Base-by-base conservation (phyloP, 2,888 invertebrate genomes). In the Bombylius major region DNA sequence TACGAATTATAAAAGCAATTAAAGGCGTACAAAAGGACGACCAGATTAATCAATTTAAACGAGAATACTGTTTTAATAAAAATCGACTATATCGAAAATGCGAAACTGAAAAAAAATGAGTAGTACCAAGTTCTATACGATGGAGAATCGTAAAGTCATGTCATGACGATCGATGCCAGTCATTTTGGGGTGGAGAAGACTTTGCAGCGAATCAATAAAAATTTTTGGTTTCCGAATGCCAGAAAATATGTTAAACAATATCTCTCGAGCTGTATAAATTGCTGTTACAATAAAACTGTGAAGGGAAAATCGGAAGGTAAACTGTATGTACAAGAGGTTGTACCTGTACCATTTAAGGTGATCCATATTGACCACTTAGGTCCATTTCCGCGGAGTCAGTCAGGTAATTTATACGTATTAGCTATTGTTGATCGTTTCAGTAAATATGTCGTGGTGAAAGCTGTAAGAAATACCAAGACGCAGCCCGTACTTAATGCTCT, bases 281-380 rank as follows among this genome's bases (percentile, higher is more conserved):
- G 60, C 47, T 44, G 46, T 14, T 58, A 54, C 46, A 54, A 56
- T 31, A 55, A 57, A 53, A n/a, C 44, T n/a, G 12, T 47, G 5
- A 47, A 39, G 1, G 56, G 58, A 9, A 57, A 51, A 42, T 8
- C 44, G 3, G 56, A 45, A 36, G 56, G 55, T n/a, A 23, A 56
- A 42, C 31, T 62, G 12, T 55, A 63, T 52, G 14, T 49, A 32
- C 62, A n/a, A n/a, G n/a, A n/a, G n/a, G n/a, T n/a, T n/a, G n/a
- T n/a, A n/a, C n/a, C n/a, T n/a, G n/a, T n/a, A n/a, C n/a, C 63
- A 50, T 51, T 58, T 51, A 32, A 23, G 47, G 53, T 8, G 54
- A 11, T 56, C 31, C 62, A 64, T 55, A 46, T 58, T 4, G 64
- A 65, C 54, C 63, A 64, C 56, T 31, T 60, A n/a, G 60, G 62